A percentile compares a stretch with the other conserved stretches of the same genome.
These are phyloP conservation scores for Neria commutata DNA, from an alignment of 2,888 invertebrate species.

Conservation along the genomic window DNA sequence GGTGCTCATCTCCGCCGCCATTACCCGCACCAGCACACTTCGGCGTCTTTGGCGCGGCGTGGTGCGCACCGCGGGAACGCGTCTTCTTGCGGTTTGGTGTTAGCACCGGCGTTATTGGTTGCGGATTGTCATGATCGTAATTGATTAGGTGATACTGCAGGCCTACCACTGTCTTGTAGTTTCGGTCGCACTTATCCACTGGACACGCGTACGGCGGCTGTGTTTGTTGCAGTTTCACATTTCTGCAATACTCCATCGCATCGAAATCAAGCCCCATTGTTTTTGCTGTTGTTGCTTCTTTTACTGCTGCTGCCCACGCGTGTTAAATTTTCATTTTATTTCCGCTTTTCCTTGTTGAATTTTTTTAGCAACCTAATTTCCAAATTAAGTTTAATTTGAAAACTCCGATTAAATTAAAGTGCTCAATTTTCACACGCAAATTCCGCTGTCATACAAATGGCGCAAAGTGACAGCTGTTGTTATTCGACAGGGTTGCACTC, in stretches of 20 bases:
- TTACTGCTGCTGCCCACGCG: conserved; percentile 23
- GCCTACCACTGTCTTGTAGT: conserved; percentile 85
- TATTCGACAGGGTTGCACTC: background rate
- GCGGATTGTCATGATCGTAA: conserved; percentile 82
- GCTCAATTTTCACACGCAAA: conserved; percentile 39
- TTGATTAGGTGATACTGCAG: conserved; percentile 85
- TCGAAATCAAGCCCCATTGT: conserved; percentile 84
- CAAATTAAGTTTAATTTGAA: no score
- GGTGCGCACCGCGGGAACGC: conserved; percentile 63
- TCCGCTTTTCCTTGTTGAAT: conserved; percentile 21
- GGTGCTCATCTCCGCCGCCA: no score
- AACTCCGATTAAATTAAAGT: no score
- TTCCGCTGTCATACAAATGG: conserved; percentile 46
- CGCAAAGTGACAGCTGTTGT: conserved; percentile 48
- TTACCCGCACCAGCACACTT: conserved; percentile 39
- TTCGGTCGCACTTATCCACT: conserved; percentile 80
- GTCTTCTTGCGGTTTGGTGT: conserved; percentile 71
- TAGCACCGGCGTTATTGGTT: conserved; percentile 68
- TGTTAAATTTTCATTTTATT: conserved; percentile 33
- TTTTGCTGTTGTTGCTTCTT: conserved; percentile 33
- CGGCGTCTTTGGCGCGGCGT: conserved; percentile 59
- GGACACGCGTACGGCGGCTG: conserved; percentile 86
- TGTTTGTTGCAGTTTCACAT: conserved; percentile 69
- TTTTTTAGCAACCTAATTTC: no score
- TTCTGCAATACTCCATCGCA: conserved; percentile 83